Evolutionary conservation across 1,140 invertebrate genomes (phyloP), one percentile per base, ranked within the genome.

Genomic region (Apis cerana): DNA sequence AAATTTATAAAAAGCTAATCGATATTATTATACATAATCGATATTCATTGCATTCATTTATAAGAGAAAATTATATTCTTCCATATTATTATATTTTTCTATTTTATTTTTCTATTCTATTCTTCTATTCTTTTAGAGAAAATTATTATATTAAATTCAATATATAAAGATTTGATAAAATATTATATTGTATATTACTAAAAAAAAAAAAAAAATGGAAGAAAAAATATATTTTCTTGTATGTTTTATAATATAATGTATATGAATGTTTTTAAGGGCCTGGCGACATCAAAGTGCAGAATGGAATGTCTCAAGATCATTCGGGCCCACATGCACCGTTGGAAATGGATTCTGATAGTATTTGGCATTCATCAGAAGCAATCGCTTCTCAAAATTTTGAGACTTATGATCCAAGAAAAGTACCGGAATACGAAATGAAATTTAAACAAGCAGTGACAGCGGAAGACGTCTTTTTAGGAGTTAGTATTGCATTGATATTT

Each of bases 391-490:
- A 92, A 61, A 91, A 93, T 72, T 92, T 94, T 76, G 96, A 96
- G 89, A 85, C 94, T 13, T 84, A 95, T 13, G 96, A 97, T 87
- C 95, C 96, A 4, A 94, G 97, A 69, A 95, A 95, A 89, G 94
- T 95, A 61, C 98, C 98, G 1, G 95, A 96, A 85, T 98, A 97
- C 94, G 96, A 97, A 33, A 97, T 98, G 89, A 95, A 96, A 89
- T 98, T 97, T 91, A 96, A 97, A 87, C 98, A 99, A 92, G 95
- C 96, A 70, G 97, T 99, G 3, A 96, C 96, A 15, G 95, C 97
- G 1, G 97, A 98, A 93, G 97, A 99, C 92, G 95, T 98, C 58
- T 98, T 96, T 93, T 94, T 98, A 69, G 97, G 97, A 93, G 97
- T 97, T 93, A 91, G 86, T 89, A 4, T 69, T 21, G 23, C 13